These are phyloP conservation scores for Drosophila asahinai DNA, from an alignment of 1,140 invertebrate genomes.

Conservation along the genomic window DNA sequence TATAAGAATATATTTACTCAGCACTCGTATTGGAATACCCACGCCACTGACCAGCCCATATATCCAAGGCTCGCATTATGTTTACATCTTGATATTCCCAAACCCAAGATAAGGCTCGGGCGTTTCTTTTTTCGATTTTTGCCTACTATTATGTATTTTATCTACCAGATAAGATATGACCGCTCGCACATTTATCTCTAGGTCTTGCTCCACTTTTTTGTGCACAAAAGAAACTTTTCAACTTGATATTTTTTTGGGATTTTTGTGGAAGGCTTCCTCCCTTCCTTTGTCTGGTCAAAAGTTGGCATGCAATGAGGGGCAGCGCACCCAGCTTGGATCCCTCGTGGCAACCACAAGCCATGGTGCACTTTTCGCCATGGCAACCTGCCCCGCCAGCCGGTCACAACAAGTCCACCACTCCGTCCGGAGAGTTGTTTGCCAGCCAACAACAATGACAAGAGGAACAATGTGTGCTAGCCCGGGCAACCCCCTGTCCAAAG, in stretches of 20 bases:
- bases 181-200: constrained; percentile 5
- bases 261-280: constrained; percentile 26
- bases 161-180: constrained; percentile 67
- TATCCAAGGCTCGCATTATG: constrained; percentile 43
- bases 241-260: neutral
- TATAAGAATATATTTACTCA: constrained; percentile 20
- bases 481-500: constrained; percentile 57
- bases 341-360: constrained; percentile 1
- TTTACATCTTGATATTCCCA: constrained; percentile 43
- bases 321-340: constrained; percentile 16
- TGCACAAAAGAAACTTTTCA: constrained; percentile 12
- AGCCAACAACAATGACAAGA: constrained; percentile 43
- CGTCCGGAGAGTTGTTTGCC: constrained; percentile 61
- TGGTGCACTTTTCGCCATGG: constrained; percentile 50
- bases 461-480: neutral
- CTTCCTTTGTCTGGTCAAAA: constrained; percentile 31
- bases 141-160: constrained; percentile 51
- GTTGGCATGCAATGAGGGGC: constrained; percentile 26
- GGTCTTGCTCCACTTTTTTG: constrained; percentile 53
- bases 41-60: constrained; percentile 14
- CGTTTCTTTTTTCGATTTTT: constrained; percentile 30
- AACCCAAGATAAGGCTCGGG: constrained; percentile 33
- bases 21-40: constrained; percentile 16
- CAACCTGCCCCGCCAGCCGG: constrained; percentile 47
- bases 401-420: constrained; percentile 62